Evolutionary conservation across 2,888 invertebrate genomes (phyloP).

Genomic region (Zhuqinia jingwanae): DNA sequence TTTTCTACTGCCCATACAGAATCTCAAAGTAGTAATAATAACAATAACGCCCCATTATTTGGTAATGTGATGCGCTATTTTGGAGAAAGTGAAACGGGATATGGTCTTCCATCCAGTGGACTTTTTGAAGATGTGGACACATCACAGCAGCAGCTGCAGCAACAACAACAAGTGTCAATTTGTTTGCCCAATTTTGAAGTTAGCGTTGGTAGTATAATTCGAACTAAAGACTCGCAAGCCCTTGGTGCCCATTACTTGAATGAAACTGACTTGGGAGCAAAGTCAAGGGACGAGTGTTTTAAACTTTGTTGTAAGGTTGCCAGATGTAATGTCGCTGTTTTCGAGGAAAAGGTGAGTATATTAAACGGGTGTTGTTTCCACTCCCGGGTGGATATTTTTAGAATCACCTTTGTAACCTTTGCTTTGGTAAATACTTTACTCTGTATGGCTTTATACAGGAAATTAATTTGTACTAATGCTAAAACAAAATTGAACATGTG

Average conservation of each 20-base stretch:
- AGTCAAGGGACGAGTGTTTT: constrained; percentile 89
- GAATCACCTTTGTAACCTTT: background rate
- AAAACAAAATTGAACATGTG: too few species aligned
- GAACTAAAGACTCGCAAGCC: constrained; percentile 92
- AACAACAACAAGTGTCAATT: constrained; percentile 80
- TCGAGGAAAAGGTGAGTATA: constrained; percentile 91
- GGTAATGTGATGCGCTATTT: constrained; percentile 62
- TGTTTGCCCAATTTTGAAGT: constrained; percentile 91
- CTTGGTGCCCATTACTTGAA: constrained; percentile 94
- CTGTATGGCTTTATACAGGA: too few species aligned
- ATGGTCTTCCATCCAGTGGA: constrained; percentile 61
- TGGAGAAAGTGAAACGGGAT: constrained; percentile 63
- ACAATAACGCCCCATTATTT: constrained; percentile 47
- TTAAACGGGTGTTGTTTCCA: too few species aligned
- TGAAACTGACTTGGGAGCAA: constrained; percentile 88
- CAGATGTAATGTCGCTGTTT: constrained; percentile 94
- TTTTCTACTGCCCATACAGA: constrained; percentile 39
- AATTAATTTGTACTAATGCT: too few species aligned
- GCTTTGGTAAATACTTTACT: too few species aligned
- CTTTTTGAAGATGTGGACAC: constrained; percentile 52
- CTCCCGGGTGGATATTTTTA: too few species aligned
- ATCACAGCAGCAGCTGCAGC: constrained; percentile 30
- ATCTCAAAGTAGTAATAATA: constrained; percentile 17
- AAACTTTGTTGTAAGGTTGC: constrained; percentile 93
- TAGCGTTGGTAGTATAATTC: constrained; percentile 93